Percentiles rank a stretch among this genome's conserved stretches.
These are phyloP conservation scores for Atractosteus spatula DNA, from an alignment of 2,113 vertebrate genomes.

Conservation along the genomic window DNA sequence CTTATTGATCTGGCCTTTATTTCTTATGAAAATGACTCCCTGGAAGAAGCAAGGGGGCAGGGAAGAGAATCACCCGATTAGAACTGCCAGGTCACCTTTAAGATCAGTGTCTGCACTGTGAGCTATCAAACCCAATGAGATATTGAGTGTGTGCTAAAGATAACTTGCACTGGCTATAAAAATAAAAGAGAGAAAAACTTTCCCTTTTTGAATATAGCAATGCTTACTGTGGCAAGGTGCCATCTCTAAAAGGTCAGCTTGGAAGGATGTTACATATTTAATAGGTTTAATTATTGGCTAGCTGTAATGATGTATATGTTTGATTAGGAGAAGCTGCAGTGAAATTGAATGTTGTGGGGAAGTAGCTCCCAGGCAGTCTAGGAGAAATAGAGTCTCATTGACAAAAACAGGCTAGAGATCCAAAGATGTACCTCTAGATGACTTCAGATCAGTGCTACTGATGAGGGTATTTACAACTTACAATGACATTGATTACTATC, in stretches of 20 bases:
- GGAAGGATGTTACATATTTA: constrained; percentile 52
- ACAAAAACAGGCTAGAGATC: no score
- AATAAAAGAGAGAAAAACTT: constrained; percentile 23
- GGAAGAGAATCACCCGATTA: constrained; percentile 18
- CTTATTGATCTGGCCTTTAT: constrained; percentile 29
- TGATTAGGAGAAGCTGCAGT: constrained; percentile 30
- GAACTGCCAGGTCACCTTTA: constrained; percentile 59
- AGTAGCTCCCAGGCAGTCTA: constrained; percentile 15
- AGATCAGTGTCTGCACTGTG: constrained; percentile 58
- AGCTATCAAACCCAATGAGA: constrained; percentile 55
- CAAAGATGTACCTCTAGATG: no score
- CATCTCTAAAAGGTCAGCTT: constrained; percentile 42
- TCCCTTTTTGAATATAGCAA: constrained; percentile 41
- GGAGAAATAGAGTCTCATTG: constrained; percentile 1
- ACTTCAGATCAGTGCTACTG: no score
- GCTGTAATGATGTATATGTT: constrained; percentile 28
- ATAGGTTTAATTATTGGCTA: constrained; percentile 38
- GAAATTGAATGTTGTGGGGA: constrained; percentile 7
- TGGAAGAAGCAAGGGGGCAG: constrained; percentile 49
- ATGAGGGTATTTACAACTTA: no score
- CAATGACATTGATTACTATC: no score
- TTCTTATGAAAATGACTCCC: constrained; percentile 47
- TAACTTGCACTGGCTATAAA: constrained; percentile 41
- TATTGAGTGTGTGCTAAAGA: constrained; percentile 66
- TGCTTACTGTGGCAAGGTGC: constrained; percentile 18